Base-by-base conservation (phyloP, 2,888 invertebrate species). In the Phaonia tiefii region DNA sequence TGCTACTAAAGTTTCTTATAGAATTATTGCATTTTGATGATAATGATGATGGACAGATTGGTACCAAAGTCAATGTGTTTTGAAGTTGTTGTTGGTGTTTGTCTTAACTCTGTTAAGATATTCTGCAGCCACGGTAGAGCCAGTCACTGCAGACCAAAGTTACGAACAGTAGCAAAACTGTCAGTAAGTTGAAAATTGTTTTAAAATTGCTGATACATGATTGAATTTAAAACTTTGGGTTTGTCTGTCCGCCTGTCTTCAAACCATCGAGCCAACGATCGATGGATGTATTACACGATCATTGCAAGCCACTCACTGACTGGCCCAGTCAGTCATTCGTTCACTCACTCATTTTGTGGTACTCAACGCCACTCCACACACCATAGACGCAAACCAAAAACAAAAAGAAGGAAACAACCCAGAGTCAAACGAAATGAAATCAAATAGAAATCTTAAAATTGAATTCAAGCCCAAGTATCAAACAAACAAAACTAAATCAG, bases 21-120 rank as follows among this genome's bases (percentile, higher is more conserved):
- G 60, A 71, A 58, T 78, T 75, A 73, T 83, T 67, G 85, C 82
- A 83, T 79, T 80, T 88, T 88, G 89, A 88, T 86, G 89, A 86
- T 88, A 88, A 88, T 88, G 89, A 88, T 88, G 88, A 88, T 88
- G 88, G 88, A 88, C 88, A 88, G 89, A 88, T 89, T 89, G 88
- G 88, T 89, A 88, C 89, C 88, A 89, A 89, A 88, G 87, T 88
- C 88, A 86, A 86, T 78, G 75, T 26, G 31, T 63, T 65, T 65
- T 63, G 22, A 1, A 26, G 26, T 13, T 3, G 31, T 58, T 10
- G 11, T 26, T 37, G 31, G 56, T 31, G n/a, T 67, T 15, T 22
- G 15, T 67, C 25, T 63, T 37, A 13, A 5, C 67, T 20, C 51
- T 7, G 22, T 63, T 63, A 60, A 46, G 44, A 56, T 39, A 67